Evolutionary conservation across 2,888 invertebrate species (phyloP), one percentile per base, ranked within the genome.

Genomic region (Volucella bombylans): DNA sequence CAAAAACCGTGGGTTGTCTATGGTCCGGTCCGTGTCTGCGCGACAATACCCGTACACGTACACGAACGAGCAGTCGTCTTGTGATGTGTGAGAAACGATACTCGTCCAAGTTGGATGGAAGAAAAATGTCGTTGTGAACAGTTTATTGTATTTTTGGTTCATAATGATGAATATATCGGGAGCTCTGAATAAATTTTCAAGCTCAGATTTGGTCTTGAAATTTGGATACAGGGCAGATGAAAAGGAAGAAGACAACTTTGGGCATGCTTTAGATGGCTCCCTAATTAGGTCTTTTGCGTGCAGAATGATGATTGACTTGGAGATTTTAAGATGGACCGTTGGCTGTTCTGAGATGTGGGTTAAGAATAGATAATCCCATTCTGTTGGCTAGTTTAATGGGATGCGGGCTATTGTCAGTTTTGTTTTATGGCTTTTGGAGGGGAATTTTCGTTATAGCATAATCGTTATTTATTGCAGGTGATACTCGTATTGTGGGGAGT

Each of bases 241-340:
- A 23, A 31, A 68, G 45, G 62, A 62, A 14, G 62, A 57, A 14
- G 62, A 57, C 39, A 31, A 61, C 31, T 31, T 31, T 31, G 41
- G 39, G 12, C 65, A 65, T 39, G 57, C 67, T 76, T 74, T 83
- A 80, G 80, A 83, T 83, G 55, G 71, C 64, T 67, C 38, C 74
- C 82, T 83, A 83, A 83, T 83, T 83, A 69, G 83, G 80, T 80
- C 80, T 83, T 83, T 83, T 83, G 71, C 83, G 61, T 80, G 80
- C 80, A 31, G 69, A 80, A 74, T 80, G 67, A 61, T 67, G 83
- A 80, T 76, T 71, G 74, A 73, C 69, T 55, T 55, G 47, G 0
- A 14, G 57, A 31, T 18, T 49, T 15, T 31, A 4, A 31, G 31
- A 31, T 31, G 31, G 31, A 31, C 31, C 31, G 31, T 31, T 31